Evolutionary conservation across 2,888 invertebrate species (phyloP).

Genomic region (Tenthredo notha): DNA sequence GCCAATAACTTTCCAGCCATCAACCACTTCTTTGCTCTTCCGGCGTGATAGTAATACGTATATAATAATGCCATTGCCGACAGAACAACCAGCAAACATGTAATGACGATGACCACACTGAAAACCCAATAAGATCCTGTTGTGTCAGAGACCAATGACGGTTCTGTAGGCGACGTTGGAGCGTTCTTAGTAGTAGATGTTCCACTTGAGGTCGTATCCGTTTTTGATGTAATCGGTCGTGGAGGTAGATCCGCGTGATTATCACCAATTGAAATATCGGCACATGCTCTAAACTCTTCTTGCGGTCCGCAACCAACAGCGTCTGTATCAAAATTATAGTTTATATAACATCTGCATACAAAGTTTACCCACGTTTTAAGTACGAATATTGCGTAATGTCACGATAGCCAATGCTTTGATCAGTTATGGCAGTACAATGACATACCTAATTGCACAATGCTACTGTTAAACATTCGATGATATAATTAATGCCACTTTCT

Average conservation of each 20-base stretch:
- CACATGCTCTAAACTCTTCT: conserved; percentile 92
- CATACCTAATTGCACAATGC: conserved; percentile 13
- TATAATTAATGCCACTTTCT: conserved; percentile 51
- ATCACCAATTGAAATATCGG: conserved; percentile 88
- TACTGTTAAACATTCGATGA: conserved; percentile 9
- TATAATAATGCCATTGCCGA: conserved; percentile 85
- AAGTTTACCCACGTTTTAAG: neutral
- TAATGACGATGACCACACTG: conserved; percentile 81
- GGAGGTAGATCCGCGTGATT: conserved; percentile 76
- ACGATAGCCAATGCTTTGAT: neutral
- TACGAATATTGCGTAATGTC: neutral
- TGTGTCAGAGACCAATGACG: conserved; percentile 79
- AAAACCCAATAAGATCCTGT: conserved; percentile 70
- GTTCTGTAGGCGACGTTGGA: conserved; percentile 74
- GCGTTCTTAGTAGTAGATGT: conserved; percentile 76
- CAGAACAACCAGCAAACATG: conserved; percentile 84
- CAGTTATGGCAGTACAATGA: conserved; percentile 33
- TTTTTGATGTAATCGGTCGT: conserved; percentile 79
- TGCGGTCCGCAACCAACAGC: conserved; percentile 94
- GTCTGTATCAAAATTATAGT: conserved; percentile 76
- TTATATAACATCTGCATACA: neutral
- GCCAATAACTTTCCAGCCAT: conserved; percentile 72
- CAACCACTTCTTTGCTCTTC: conserved; percentile 84
- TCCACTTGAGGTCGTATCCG: conserved; percentile 78
- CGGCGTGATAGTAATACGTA: conserved; percentile 88